Percentiles rank a stretch among this genome's conserved stretches.
Conservation (phyloP, 2,797 vertebrate genomes). For the Mionectes olivaceus region DNA sequence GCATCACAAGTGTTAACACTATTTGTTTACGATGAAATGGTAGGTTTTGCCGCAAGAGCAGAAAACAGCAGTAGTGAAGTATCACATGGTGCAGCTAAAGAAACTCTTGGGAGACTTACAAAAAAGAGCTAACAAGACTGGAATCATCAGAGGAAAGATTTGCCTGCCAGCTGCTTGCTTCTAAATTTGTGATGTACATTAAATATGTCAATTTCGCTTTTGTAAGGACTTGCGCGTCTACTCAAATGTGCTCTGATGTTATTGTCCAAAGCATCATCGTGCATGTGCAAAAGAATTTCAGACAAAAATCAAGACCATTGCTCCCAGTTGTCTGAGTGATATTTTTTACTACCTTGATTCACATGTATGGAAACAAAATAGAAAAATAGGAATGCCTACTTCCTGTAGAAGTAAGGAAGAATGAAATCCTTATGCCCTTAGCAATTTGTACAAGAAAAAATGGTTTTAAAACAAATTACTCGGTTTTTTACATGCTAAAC, state of each 20-base stretch:
- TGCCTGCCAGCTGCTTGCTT: conserved; percentile 28
- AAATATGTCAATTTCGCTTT: not conserved
- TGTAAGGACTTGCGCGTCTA: not conserved
- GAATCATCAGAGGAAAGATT: conserved; percentile 26
- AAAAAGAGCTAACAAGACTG: conserved; percentile 49
- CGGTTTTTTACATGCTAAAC: not conserved
- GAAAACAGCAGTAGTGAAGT: conserved; percentile 62
- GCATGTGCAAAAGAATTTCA: not conserved
- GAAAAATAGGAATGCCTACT: not conserved
- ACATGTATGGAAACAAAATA: not conserved
- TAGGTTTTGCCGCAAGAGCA: conserved; percentile 39
- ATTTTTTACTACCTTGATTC: not conserved
- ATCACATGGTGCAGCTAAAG: conserved; percentile 54
- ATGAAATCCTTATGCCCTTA: not conserved
- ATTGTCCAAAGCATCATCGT: not conserved
- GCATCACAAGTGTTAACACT: conserved; percentile 62
- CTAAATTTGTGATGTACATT: not conserved
- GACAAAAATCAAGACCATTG: not conserved
- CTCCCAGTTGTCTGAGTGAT: not conserved
- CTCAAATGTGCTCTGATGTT: not conserved
- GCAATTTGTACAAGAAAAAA: not conserved
- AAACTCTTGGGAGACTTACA: conserved; percentile 55
- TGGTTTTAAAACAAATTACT: not conserved
- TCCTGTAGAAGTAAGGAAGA: not conserved
- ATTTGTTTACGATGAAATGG: conserved; percentile 70